Evolutionary conservation across 2,888 invertebrate genomes (phyloP), one percentile per base, ranked within the genome.

Genomic region (Ditula angustiorana): DNA sequence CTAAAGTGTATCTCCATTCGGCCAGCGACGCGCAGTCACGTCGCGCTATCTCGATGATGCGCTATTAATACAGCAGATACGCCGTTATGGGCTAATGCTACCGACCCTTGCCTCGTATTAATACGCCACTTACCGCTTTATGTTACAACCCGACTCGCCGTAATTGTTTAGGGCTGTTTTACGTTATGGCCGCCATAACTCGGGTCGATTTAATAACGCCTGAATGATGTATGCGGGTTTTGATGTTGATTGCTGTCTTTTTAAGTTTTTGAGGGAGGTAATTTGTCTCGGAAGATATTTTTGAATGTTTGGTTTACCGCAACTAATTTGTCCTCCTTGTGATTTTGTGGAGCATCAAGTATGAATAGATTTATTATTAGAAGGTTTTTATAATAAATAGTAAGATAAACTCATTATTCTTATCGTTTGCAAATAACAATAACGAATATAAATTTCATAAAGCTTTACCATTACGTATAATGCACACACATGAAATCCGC

Each of bases 151-250:
- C 67, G 74, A 79, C 72, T 75, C 80, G 78, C 55, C 73, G 86
- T 90, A 89, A 90, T 90, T 90, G 90, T 90, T 90, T 88, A 85
- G 87, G 88, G 87, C 77, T 85, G 81, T 76, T 81, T 83, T 80
- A 84, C 79, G 81, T 79, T 81, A 84, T 73, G 73, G 74, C 72
- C 69, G 78, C 76, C 78, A 81, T 83, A 85, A 85, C 84, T 82
- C 75, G 67, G 74, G 66, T 61, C 57, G 69, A 72, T 77, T 79
- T 80, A 80, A 82, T 81, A 73, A 72, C 71, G 68, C 71, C 46
- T 61, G 71, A 71, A 73, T 75, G 73, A 73, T 71, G 67, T 65
- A 70, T 64, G 66, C 61, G 52, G 67, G 60, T 59, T 61, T 53
- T 24, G 55, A 58, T 58, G 56, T 49, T 62, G 50, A 30, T 50